Evolutionary conservation across 2,797 vertebrate genomes (phyloP), one percentile per base, ranked within the genome.

Genomic region (Syngnathus rostellatus): DNA sequence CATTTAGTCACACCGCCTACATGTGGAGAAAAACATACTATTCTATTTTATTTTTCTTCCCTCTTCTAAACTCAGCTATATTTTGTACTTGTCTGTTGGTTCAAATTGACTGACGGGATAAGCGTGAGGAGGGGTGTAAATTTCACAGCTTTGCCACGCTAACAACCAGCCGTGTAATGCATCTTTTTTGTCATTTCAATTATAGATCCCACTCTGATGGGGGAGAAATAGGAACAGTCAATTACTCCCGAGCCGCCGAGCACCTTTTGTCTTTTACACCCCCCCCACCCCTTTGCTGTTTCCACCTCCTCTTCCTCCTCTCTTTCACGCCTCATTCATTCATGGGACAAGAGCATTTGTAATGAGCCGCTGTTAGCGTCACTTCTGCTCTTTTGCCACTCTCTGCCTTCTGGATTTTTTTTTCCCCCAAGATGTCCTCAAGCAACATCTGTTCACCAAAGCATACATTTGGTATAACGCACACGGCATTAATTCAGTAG

Each of bases 171-270:
- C 72, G 50, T 76, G 85, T 77, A 74, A 91, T 92, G 88, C 87
- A 88, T 91, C 90, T 92, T 91, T 83, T 91, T 91, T 92, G 90
- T 91, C 90, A 91, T 88, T 92, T 92, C 90, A 90, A 92, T 92
- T 92, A 92, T 77, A 91, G 90, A 90, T 91, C 86, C 86, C 83
- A 84, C 87, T 90, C 89, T 87, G 87, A 90, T 80, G 62, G 63
- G 25, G n/a, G 8, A 50, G 19, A 50, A 21, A 25, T 2, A 31
- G 23, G 23, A 55, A 16, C 25, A 57, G 31, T 89, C 88, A 90
- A 87, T 91, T 85, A 91, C 80, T 62, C 72, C 12, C 21, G 23
- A 62, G 45, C 69, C 40, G 6, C 23, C 72, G 48, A 70, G 40
- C 73, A 62, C 48, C 61, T 76, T 55, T 64, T 41, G 63, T 6